Base-by-base conservation (phyloP, 2,113 vertebrate species). In the Malurus alboscapulatus region DNA sequence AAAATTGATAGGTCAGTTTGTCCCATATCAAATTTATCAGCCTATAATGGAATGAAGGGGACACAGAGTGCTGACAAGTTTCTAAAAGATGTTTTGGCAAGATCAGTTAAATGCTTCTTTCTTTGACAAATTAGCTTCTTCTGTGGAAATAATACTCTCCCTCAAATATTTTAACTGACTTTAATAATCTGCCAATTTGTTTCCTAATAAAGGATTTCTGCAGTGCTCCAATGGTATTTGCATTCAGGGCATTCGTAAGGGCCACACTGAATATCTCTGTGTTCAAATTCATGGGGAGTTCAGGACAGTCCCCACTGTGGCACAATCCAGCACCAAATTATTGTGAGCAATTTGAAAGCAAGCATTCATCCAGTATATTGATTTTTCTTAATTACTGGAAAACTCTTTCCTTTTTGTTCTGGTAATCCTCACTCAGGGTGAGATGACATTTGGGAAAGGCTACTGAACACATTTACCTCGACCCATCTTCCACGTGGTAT, bases 361-460 rank as follows among this genome's bases (percentile, higher is more conserved):
- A 84, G 19, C 69, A 30, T n/a, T 94, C 40, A 65, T 25, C 32
- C 34, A 47, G 29, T 11, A 53, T 25, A 58, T 80, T 51, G 58
- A 27, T 87, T 89, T 95, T 87, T 84, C 76, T 77, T 88, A 80
- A 87, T 82, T 87, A 48, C 13, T 65, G 24, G 47, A 91, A 87
- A 78, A 76, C 8, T 36, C 18, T 50, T 65, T 38, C 26, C 19
- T 77, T 73, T 89, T 68, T 47, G 16, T 78, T 87, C 48, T 79
- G 44, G 22, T 22, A 12, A 71, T 88, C 50, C 22, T 59, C 20
- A 74, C 14, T 18, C 1, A 38, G 69, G 29, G 36, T 72, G 53
- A 71, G 68, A 62, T 0, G 40, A 63, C 57, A 63, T 40, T 57
- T 81, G 77, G 36, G 36, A 54, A 82, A 63, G n/a, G 34, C 30